Conservation (phyloP, 2,113 vertebrate genomes). For the human (Homo sapiens) region GRCh38 chr7:137228001-137228500, state of each 20-base stretch:
- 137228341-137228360: slow-evolving; percentile 27
- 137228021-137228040: slow-evolving; percentile 90
- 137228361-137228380: slow-evolving; percentile 47
- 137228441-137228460: slow-evolving; percentile 67
- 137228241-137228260: neutral
- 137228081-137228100: slow-evolving; percentile 1
- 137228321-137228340: neutral
- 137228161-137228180: neutral
- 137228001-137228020: slow-evolving; percentile 50
- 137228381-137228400: slow-evolving; percentile 69
- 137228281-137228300: neutral
- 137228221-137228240: neutral
- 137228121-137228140: neutral
- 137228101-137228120: neutral
- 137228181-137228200: neutral
- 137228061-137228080: slow-evolving; percentile 88
- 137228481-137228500: neutral
- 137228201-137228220: neutral
- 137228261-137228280: no score
- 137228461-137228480: slow-evolving; percentile 57
- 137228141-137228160: neutral
- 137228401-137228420: slow-evolving; percentile 69
- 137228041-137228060: slow-evolving; percentile 91
- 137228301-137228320: neutral
- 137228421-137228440: slow-evolving; percentile 62